A percentile compares a stretch with the other conserved stretches of the same genome.
Evolutionary conservation across 2,888 invertebrate species (phyloP).

Genomic region (Phyto melanocephala): DNA sequence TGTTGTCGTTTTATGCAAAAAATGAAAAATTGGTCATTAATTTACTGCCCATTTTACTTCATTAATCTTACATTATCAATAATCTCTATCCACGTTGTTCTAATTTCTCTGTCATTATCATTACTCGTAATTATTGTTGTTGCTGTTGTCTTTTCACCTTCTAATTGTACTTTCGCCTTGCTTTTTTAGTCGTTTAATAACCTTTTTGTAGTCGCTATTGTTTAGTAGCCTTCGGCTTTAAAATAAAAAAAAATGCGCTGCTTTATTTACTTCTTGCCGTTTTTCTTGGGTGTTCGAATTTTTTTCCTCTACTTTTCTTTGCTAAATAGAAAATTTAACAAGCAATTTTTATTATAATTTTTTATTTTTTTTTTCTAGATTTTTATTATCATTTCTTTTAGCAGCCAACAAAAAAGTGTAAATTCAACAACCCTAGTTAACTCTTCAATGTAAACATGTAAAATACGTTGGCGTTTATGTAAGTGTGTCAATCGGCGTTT

Average conservation of each 20-base stretch:
- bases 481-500: not conserved
- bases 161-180: not conserved
- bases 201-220: not conserved
- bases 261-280: not conserved
- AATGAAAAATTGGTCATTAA: conserved; percentile 40
- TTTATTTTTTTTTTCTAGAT: not conserved
- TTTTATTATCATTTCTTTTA: not conserved
- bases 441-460: conserved; percentile 21
- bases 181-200: not conserved
- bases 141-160: not conserved
- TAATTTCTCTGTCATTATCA: not conserved
- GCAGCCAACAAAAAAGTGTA: not conserved
- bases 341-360: not conserved
- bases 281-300: not conserved
- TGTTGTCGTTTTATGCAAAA: not conserved
- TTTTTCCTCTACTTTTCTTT: not conserved
- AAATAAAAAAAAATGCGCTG: not conserved
- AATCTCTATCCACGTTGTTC: conserved; percentile 10
- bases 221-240: conserved; percentile 16
- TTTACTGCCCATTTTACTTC: conserved; percentile 48
- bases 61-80: conserved; percentile 57
- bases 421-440: conserved; percentile 18
- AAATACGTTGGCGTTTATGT: not conserved
- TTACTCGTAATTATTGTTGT: not conserved
- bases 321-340: not conserved